A percentile compares a stretch with the other conserved stretches of the same genome.
Evolutionary conservation across 2,888 invertebrate species (phyloP).

Genomic region (Punctoribates punctum): DNA sequence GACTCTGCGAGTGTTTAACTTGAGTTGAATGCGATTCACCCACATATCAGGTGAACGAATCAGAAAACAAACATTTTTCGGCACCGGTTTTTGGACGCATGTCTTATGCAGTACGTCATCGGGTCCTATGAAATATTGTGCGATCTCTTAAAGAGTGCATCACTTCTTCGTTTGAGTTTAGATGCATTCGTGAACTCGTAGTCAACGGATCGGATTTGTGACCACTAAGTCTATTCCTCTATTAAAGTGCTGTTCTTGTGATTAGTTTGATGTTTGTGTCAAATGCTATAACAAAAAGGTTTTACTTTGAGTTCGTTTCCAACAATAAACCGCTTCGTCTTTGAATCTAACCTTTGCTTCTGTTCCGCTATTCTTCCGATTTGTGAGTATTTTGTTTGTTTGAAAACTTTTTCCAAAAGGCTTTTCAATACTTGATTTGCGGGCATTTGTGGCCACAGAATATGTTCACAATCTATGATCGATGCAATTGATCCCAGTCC

Average conservation of each 20-base stretch:
- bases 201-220: not conserved
- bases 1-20: not conserved
- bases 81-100: conserved; percentile 7
- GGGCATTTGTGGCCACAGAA: too few species aligned
- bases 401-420: too few species aligned
- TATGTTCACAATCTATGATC: too few species aligned
- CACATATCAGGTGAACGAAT: conserved; percentile 2
- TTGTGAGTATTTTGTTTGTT: too few species aligned
- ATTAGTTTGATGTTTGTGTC: not conserved
- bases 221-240: too few species aligned
- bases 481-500: too few species aligned
- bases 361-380: too few species aligned
- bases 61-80: conserved; percentile 8
- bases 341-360: too few species aligned
- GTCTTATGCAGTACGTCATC: not conserved
- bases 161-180: not conserved
- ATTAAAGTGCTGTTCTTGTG: not conserved
- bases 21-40: not conserved
- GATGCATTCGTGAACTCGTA: not conserved
- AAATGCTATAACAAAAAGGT: too few species aligned
- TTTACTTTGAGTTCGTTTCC: too few species aligned
- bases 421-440: too few species aligned
- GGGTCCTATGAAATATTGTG: not conserved
- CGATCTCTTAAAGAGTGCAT: conserved; percentile 11
- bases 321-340: too few species aligned